A percentile compares a stretch with the other conserved stretches of the same genome.
Conservation (phyloP, 2,797 vertebrate species). For the Amniataba percoides region DNA sequence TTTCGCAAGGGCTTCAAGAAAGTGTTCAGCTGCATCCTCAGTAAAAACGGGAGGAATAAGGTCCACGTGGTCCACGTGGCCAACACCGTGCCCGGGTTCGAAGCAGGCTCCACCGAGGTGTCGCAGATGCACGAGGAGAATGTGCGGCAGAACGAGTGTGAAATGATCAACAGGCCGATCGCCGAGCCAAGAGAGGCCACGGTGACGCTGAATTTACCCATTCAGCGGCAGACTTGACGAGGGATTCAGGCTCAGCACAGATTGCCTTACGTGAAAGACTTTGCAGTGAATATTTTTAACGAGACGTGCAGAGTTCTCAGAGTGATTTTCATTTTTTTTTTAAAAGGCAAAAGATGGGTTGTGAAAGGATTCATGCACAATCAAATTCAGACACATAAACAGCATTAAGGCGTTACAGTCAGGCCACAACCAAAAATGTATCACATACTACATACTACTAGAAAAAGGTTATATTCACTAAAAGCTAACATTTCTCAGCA, state of each 20-base stretch:
- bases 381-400: background rate
- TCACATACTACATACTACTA: background rate
- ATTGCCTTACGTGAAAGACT: constrained; percentile 64
- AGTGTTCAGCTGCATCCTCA: constrained; percentile 91
- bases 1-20: constrained; percentile 94
- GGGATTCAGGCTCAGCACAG: constrained; percentile 28
- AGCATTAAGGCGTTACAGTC: background rate
- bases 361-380: constrained; percentile 3
- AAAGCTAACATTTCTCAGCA: constrained; percentile 19
- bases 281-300: constrained; percentile 16
- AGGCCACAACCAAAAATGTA: constrained; percentile 2
- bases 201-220: constrained; percentile 81
- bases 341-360: constrained; percentile 11
- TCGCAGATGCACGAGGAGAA: constrained; percentile 89
- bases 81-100: constrained; percentile 87
- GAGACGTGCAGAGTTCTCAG: background rate
- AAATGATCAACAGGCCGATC: constrained; percentile 81
- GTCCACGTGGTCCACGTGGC: constrained; percentile 87
- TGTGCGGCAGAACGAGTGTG: constrained; percentile 80
- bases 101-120: constrained; percentile 86
- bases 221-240: constrained; percentile 80
- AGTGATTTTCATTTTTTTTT: background rate
- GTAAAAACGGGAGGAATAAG: constrained; percentile 87
- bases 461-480: background rate
- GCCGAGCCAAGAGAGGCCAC: constrained; percentile 79